A percentile compares a stretch with the other conserved stretches of the same genome.
These are phyloP conservation scores for Podocnemis expansa DNA, from an alignment of 2,113 vertebrate genomes.

Conservation along the genomic window DNA sequence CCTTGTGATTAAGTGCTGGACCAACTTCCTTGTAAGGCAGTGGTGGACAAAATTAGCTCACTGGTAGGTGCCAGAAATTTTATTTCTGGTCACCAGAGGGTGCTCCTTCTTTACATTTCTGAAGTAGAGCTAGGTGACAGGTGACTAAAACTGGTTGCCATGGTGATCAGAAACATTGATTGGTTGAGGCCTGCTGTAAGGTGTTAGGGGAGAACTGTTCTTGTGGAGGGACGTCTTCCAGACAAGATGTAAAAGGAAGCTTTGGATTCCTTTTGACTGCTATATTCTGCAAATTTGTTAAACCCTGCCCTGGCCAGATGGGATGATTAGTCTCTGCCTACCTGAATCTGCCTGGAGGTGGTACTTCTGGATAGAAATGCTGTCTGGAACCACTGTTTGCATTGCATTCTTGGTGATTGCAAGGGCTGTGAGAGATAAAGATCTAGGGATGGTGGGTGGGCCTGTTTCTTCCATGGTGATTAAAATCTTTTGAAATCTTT, in stretches of 20 bases:
- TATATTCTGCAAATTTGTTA: not conserved
- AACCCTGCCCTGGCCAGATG: not conserved
- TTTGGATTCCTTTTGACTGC: not conserved
- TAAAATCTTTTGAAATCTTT: not conserved
- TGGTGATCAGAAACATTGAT: too few relatives aligned
- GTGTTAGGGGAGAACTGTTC: not conserved
- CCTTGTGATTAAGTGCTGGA: not conserved
- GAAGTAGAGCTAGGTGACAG: too few relatives aligned
- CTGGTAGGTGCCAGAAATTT: too few relatives aligned
- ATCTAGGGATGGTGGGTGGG: not conserved
- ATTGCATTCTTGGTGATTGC: not conserved
- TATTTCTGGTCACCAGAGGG: too few relatives aligned
- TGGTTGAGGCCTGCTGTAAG: too few relatives aligned
- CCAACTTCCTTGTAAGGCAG: too few relatives aligned
- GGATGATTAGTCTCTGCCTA: not conserved
- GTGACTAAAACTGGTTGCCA: too few relatives aligned
- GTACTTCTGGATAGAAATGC: not conserved
- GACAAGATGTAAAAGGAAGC: not conserved
- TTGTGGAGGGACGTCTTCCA: not conserved
- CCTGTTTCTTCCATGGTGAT: not conserved
- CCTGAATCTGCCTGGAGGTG: not conserved
- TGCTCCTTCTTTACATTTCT: too few relatives aligned
- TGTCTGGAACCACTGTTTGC: too few relatives aligned
- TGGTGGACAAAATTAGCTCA: too few relatives aligned
- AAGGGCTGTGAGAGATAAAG: not conserved